Conservation (phyloP, 2,797 vertebrate species). For the Paramormyrops hopkinsi region DNA sequence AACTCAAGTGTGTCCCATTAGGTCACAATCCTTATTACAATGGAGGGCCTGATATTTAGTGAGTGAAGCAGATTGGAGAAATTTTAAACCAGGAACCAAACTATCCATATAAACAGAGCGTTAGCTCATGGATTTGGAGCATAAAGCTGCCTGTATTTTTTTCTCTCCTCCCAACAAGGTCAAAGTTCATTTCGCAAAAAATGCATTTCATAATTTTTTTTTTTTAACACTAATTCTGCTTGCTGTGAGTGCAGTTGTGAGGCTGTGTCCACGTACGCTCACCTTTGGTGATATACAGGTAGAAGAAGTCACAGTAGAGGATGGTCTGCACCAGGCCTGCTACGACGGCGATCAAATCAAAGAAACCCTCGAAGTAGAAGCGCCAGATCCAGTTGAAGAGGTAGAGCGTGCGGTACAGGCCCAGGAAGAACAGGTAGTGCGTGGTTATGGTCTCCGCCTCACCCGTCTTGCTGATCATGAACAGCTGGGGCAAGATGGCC, state of each 20-base stretch:
- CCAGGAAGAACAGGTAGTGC: conserved; percentile 95
- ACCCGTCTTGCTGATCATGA: conserved; percentile 98
- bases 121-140: neutral
- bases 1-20: neutral
- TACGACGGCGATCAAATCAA: conserved; percentile 95
- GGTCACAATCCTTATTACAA: neutral
- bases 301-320: conserved; percentile 99
- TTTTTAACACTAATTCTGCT: neutral
- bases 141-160: neutral
- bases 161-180: neutral
- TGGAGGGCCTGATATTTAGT: neutral
- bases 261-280: conserved; percentile 22
- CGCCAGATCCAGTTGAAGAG: conserved; percentile 99
- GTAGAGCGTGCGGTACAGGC: conserved; percentile 89
- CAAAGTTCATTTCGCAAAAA: neutral
- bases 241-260: neutral
- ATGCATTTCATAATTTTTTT: no score
- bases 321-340: conserved; percentile 95
- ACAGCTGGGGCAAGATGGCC: conserved; percentile 95
- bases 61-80: neutral
- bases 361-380: conserved; percentile 97
- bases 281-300: conserved; percentile 99
- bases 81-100: neutral
- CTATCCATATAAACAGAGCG: neutral
- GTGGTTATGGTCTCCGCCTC: conserved; percentile 99